A percentile compares a stretch with the other conserved stretches of the same genome.
Conservation (phyloP, 2,113 vertebrate genomes). For the Ia io region DNA sequence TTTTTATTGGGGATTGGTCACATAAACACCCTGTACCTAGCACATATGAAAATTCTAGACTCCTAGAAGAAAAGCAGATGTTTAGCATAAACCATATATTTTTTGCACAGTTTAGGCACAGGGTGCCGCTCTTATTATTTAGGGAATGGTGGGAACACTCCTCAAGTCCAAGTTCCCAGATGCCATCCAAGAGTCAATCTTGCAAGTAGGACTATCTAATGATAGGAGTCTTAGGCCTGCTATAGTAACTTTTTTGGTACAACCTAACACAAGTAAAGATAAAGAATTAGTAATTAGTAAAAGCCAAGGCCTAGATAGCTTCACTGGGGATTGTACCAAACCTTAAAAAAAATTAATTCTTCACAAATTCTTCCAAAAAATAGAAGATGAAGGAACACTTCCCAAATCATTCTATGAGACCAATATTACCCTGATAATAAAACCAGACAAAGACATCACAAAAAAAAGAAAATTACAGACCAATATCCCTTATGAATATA, state of each 20-base stretch:
- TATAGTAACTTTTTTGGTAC: not conserved
- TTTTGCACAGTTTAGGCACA: not conserved
- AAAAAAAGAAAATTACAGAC: not conserved
- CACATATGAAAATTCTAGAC: not conserved
- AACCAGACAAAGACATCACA: not conserved
- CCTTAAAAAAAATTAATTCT: not conserved
- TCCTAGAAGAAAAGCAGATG: not conserved
- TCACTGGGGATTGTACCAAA: not conserved
- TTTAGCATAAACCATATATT: not conserved
- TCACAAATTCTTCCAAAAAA: not conserved
- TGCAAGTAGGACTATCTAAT: slow-evolving; percentile 1
- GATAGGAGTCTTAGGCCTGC: not conserved
- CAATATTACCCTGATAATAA: not conserved
- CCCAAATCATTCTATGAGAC: not conserved
- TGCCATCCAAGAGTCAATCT: not conserved
- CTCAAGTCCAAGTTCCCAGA: not conserved
- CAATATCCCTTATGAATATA: not conserved
- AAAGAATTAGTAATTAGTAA: not conserved
- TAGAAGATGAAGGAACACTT: not conserved
- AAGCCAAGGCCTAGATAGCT: not conserved
- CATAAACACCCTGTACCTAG: not conserved
- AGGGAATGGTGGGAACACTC: not conserved
- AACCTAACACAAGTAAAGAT: not conserved
- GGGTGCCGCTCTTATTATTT: not conserved
- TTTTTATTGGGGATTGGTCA: not conserved